Conservation (phyloP, 2,888 invertebrate genomes). For the Choristoneura rosaceana region DNA sequence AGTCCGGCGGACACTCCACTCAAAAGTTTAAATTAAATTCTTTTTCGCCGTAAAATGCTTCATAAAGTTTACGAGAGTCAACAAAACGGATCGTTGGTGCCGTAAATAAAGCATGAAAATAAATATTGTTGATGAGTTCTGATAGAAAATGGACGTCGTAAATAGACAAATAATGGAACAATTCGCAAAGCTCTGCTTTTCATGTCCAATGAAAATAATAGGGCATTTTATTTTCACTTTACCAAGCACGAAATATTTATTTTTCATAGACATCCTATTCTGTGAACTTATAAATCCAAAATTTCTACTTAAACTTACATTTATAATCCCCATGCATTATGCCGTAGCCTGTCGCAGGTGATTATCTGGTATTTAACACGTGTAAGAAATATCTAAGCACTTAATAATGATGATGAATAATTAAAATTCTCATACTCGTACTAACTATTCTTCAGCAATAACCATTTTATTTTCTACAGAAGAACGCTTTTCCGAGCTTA, state of each 20-base stretch:
- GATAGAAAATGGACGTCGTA: constrained; percentile 1
- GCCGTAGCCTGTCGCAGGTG: too few relatives aligned
- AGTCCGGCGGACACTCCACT: constrained; percentile 32
- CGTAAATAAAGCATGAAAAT: constrained; percentile 16
- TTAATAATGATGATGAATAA: neutral
- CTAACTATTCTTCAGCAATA: constrained; percentile 4
- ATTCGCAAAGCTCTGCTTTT: too few relatives aligned
- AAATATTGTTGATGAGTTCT: constrained; percentile 18
- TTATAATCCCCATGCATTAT: too few relatives aligned
- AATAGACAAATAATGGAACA: too few relatives aligned
- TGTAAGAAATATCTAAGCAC: too few relatives aligned
- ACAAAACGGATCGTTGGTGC: constrained; percentile 11
- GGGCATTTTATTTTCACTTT: too few relatives aligned
- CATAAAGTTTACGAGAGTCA: constrained; percentile 42
- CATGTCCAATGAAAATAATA: too few relatives aligned
- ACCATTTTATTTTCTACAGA: constrained; percentile 16
- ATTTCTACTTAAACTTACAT: too few relatives aligned
- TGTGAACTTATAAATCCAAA: too few relatives aligned
- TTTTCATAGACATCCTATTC: too few relatives aligned
- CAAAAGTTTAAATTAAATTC: constrained; percentile 46
- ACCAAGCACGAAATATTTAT: too few relatives aligned
- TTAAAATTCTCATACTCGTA: neutral
- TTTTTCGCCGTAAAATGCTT: constrained; percentile 43
- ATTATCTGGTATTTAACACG: too few relatives aligned
- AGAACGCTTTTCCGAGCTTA: constrained; percentile 4